Evolutionary conservation across 1,140 invertebrate genomes (phyloP), one percentile per base, ranked within the genome.

Genomic region (Neoseiulus cucumeris): DNA sequence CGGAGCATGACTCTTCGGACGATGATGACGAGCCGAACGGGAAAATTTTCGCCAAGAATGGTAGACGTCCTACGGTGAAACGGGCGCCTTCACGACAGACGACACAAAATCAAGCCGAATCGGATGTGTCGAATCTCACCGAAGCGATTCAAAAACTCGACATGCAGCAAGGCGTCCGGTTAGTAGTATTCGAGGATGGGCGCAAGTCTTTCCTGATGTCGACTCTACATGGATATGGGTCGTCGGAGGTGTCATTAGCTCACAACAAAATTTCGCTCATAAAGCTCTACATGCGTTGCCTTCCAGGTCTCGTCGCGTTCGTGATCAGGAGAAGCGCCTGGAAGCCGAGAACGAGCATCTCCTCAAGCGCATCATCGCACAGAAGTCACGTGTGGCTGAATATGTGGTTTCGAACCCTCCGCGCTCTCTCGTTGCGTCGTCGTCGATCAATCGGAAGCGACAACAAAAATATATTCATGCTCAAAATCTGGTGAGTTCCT

Each of bases 291-390:
- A 9, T 39, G 9, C 4, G 9, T 20, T 59, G 14, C 12, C 14
- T 25, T 20, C 1, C 22, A 59, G 51, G 22, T 59, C n/a, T 59
- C 51, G 51, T 14, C 51, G 51, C 14, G 14, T 29, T 17, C 51
- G 51, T 17, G 51, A 59, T 29, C 51, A 59, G 22, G 51, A 59
- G 22, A 25, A 33, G 12, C 51, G 51, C 33, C 51, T 59, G 6
- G 51, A 59, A 20, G 51, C 51, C 51, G 51, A 59, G 33, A 59
- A 59, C 51, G 51, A 59, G 51, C 51, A 59, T 25, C 51, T 59
- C 25, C 51, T 59, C 51, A 59, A 59, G 22, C 14, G 22, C 25
- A 59, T 59, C 51, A 59, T 59, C 22, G 51, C 51, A 59, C 51
- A 59, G 51, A 25, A 59, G 9, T 59, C 51, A 9, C 51, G 51